Evolutionary conservation across 2,113 vertebrate species (phyloP).

Genomic region (Sminthopsis crassicaudata): DNA sequence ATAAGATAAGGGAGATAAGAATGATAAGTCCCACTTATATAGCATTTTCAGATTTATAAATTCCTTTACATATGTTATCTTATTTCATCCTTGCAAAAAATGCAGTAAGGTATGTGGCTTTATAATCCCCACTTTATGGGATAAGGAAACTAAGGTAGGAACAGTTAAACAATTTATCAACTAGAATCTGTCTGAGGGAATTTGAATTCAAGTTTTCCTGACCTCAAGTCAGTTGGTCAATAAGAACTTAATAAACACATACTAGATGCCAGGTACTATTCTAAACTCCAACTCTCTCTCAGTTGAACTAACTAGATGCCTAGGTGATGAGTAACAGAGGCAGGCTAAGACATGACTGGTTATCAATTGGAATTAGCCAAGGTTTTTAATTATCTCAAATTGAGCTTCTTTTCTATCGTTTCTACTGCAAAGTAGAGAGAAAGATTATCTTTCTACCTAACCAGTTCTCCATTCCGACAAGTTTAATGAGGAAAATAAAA

Average conservation of each 20-base stretch:
- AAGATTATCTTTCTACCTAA: neutral
- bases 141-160: neutral
- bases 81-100: neutral
- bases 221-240: neutral
- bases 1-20: neutral
- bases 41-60: neutral
- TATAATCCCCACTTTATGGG: neutral
- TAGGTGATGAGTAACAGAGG: neutral
- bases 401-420: constrained; percentile 23
- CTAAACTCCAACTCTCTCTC: neutral
- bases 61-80: neutral
- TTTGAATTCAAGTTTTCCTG: neutral
- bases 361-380: neutral
- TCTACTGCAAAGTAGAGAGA: neutral
- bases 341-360: neutral
- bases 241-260: neutral
- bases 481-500: neutral
- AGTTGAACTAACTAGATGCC: neutral
- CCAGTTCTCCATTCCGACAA: neutral
- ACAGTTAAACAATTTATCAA: neutral
- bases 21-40: neutral
- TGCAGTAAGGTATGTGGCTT: neutral
- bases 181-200: neutral
- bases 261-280: neutral
- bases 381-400: constrained; percentile 13